These are phyloP conservation scores for Drosophila albomicans DNA, from an alignment of 1,140 invertebrate genomes.

Conservation along the genomic window DNA sequence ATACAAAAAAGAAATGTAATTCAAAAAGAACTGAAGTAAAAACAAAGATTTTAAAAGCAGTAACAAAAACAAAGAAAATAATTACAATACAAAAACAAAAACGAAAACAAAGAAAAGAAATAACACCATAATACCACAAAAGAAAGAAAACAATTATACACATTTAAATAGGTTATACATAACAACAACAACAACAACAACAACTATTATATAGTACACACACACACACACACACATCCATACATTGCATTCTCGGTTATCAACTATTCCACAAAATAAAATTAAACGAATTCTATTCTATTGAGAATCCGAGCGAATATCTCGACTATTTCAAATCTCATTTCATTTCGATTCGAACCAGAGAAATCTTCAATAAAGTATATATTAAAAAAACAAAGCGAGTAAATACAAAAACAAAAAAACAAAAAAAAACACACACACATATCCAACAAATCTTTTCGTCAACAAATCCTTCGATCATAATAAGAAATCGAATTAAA, in stretches of 20 bases:
- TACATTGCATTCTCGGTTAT: slow-evolving; percentile 21
- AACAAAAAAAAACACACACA: slow-evolving; percentile 39
- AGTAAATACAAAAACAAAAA: neutral
- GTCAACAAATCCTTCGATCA: slow-evolving; percentile 15
- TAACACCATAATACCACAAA: slow-evolving; percentile 20
- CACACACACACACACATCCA: slow-evolving; percentile 5
- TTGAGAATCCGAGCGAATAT: slow-evolving; percentile 2
- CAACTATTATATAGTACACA: slow-evolving; percentile 7
- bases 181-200: slow-evolving; percentile 3
- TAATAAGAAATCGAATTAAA: slow-evolving; percentile 4
- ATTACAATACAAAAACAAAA: slow-evolving; percentile 42
- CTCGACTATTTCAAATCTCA: neutral
- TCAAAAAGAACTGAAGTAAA: slow-evolving; percentile 84
- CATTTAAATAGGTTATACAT: slow-evolving; percentile 55
- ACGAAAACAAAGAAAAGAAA: slow-evolving; percentile 54
- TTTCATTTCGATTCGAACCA: slow-evolving; percentile 17
- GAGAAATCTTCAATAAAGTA: slow-evolving; percentile 15
- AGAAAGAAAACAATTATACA: slow-evolving; percentile 14
- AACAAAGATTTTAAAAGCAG: slow-evolving; percentile 81
- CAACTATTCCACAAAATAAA: slow-evolving; percentile 13
- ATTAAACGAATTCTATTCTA: slow-evolving; percentile 1
- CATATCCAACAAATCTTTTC: slow-evolving; percentile 55
- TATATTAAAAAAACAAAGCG: slow-evolving; percentile 3
- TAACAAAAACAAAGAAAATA: slow-evolving; percentile 58
- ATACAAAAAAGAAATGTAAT: slow-evolving; percentile 62